These are phyloP conservation scores for Lasioglossum leucozonium DNA, from an alignment of 2,888 invertebrate species.

Conservation along the genomic window DNA sequence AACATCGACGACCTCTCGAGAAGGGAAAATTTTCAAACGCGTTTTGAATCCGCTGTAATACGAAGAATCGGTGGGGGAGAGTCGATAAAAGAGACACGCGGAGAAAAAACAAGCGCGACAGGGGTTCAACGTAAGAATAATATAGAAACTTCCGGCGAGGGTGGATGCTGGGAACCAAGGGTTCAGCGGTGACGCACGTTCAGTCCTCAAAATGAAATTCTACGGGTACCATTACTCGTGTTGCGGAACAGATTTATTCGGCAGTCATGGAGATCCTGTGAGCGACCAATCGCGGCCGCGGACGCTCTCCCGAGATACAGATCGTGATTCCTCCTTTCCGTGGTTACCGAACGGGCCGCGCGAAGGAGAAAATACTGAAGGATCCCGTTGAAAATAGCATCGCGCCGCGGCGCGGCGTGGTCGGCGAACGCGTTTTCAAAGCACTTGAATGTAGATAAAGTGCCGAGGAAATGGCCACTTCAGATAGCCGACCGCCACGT, in stretches of 20 bases:
- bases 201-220: slow-evolving; percentile 55
- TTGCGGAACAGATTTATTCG: slow-evolving; percentile 62
- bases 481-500: slow-evolving; percentile 34
- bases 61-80: not conserved
- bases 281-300: slow-evolving; percentile 49
- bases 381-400: slow-evolving; percentile 55
- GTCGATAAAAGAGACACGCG: not conserved
- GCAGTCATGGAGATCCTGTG: slow-evolving; percentile 55
- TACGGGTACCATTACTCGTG: slow-evolving; percentile 52
- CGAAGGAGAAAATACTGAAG: slow-evolving; percentile 60
- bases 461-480: slow-evolving; percentile 46
- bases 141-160: slow-evolving; percentile 23
- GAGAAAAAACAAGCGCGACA: slow-evolving; percentile 1
- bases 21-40: not conserved
- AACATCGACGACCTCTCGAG: not conserved
- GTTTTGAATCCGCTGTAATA: not conserved
- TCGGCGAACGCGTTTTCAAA: slow-evolving; percentile 30
- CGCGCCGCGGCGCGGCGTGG: not conserved
- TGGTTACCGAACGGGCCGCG: slow-evolving; percentile 46
- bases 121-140: slow-evolving; percentile 24
- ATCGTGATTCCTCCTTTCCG: slow-evolving; percentile 68
- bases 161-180: not conserved
- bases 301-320: slow-evolving; percentile 56
- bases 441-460: slow-evolving; percentile 60
- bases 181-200: slow-evolving; percentile 38